Evolutionary conservation across 2,113 vertebrate genomes (phyloP).

Genomic region (Neolamprologus tretocephalus): DNA sequence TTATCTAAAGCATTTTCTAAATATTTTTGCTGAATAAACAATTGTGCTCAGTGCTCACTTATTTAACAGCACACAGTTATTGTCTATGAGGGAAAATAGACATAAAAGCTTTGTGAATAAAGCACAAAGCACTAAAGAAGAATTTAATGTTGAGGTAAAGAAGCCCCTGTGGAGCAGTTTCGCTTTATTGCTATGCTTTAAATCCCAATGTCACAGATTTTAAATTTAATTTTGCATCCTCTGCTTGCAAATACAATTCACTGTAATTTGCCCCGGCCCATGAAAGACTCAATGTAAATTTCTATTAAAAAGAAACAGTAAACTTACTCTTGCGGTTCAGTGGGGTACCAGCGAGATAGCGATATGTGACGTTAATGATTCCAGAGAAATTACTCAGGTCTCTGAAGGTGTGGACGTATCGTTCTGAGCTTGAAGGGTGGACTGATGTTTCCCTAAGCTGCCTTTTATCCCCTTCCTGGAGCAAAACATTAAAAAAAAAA

Average conservation of each 20-base stretch:
- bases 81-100: neutral
- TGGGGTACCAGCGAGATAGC: conserved; percentile 88
- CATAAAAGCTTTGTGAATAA: neutral
- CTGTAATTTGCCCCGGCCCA: neutral
- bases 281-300: neutral
- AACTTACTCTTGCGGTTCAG: conserved; percentile 89
- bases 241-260: neutral
- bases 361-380: conserved; percentile 93
- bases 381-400: conserved; percentile 93
- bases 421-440: conserved; percentile 84
- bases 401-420: conserved; percentile 87
- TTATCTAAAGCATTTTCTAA: neutral
- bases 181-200: neutral
- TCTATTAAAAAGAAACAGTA: neutral
- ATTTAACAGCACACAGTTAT: neutral
- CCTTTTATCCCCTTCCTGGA: conserved; percentile 89
- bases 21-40: neutral
- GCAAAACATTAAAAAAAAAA: neutral
- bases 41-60: neutral
- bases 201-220: neutral
- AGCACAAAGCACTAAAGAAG: neutral
- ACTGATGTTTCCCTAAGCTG: conserved; percentile 84
- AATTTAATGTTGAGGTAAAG: conserved; percentile 1
- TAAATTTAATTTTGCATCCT: neutral
- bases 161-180: neutral